Percentiles rank a stretch among this genome's conserved stretches.
Conservation (phyloP, 1,140 invertebrate species). For the Aphelinus atriplicis region DNA sequence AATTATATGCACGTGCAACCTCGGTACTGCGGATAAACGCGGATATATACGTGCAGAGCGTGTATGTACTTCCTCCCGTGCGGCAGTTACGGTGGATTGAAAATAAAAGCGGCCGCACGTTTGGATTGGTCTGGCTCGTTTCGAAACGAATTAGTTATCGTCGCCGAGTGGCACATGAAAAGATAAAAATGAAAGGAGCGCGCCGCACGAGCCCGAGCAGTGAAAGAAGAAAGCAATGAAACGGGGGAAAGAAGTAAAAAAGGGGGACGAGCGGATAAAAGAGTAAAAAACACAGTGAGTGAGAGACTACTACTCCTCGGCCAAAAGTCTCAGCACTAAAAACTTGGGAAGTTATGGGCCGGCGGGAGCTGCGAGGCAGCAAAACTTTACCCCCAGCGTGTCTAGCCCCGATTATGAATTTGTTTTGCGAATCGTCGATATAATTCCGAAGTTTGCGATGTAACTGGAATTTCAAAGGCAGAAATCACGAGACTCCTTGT, state of each 20-base stretch:
- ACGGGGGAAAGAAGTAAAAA: neutral
- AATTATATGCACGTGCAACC: too few relatives aligned
- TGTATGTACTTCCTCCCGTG: too few relatives aligned
- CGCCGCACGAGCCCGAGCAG: too few relatives aligned
- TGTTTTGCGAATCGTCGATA: conserved; percentile 29
- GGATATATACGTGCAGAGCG: too few relatives aligned
- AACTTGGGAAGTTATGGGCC: conserved; percentile 22
- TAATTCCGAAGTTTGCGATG: conserved; percentile 22
- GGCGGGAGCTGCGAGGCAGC: conserved; percentile 1
- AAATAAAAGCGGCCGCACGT: too few relatives aligned
- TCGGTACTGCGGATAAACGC: too few relatives aligned
- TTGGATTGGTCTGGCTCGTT: too few relatives aligned
- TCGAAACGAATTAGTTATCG: too few relatives aligned
- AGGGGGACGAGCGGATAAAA: neutral
- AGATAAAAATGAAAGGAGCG: too few relatives aligned
- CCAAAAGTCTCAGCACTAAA: conserved; percentile 6
- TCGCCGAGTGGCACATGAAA: too few relatives aligned
- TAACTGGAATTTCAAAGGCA: conserved; percentile 12
- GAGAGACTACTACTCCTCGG: neutral
- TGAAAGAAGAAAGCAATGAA: neutral
- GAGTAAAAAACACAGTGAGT: neutral
- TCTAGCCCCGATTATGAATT: conserved; percentile 25
- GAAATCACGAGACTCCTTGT: conserved; percentile 1
- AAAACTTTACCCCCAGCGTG: conserved; percentile 11
- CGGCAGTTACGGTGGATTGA: too few relatives aligned